These are phyloP conservation scores for Phallusia fumigata DNA, from an alignment of 23 tunicate genomes.

Conservation along the genomic window DNA sequence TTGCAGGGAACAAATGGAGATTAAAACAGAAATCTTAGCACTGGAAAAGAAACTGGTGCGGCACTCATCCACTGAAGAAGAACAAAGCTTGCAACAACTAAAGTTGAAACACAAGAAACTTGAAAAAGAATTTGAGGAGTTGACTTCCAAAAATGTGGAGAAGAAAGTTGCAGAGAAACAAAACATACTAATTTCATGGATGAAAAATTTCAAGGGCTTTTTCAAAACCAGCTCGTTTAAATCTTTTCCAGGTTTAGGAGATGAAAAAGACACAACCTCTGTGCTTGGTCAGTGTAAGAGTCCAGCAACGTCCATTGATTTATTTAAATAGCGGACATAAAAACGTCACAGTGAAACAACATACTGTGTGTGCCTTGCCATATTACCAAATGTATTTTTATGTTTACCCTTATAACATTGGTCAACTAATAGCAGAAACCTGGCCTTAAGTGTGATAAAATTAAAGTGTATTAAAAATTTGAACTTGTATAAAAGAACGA, in stretches of 20 bases:
- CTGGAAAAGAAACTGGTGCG: not conserved
- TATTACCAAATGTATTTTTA: not conserved
- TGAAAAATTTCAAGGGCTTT: not conserved
- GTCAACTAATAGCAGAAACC: too few relatives aligned
- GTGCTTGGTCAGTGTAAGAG: not conserved
- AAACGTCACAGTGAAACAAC: too few relatives aligned
- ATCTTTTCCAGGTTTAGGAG: not conserved
- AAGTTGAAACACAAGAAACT: not conserved
- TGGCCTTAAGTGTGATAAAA: too few relatives aligned
- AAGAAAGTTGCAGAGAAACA: not conserved
- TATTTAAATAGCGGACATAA: too few relatives aligned
- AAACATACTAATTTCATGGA: not conserved
- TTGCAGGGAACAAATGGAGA: not conserved
- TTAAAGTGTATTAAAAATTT: too few relatives aligned
- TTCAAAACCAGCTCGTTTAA: not conserved
- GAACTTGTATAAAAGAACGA: too few relatives aligned
- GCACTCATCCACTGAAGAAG: not conserved
- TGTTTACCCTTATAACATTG: not conserved
- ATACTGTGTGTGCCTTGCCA: not conserved
- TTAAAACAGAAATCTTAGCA: not conserved
- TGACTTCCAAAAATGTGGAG: not conserved
- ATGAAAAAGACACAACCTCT: not conserved
- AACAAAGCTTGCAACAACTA: not conserved
- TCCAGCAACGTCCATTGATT: too few relatives aligned
- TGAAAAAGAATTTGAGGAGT: conserved; percentile 16